A percentile compares a stretch with the other conserved stretches of the same genome.
Conservation (phyloP, 30 jellyfish, hydroid and myxozoan genomes). For the Phacellophora camtschatica region DNA sequence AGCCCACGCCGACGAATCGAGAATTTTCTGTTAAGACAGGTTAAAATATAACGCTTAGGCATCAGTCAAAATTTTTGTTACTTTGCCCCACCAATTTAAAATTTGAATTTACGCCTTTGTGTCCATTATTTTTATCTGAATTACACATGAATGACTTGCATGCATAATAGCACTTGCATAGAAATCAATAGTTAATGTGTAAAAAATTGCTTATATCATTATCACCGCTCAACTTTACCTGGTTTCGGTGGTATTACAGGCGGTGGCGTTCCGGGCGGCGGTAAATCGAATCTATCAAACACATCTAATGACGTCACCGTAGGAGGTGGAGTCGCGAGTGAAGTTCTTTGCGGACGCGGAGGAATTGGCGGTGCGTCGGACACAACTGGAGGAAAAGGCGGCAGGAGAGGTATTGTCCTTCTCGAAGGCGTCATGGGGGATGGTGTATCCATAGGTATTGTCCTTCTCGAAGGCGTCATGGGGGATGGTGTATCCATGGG, state of each 20-base stretch:
- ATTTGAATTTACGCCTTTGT: no score
- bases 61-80: no score
- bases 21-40: no score
- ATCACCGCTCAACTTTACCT: slow-evolving; percentile 21
- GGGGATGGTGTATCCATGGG: slow-evolving; percentile 3
- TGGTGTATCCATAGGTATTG: not conserved
- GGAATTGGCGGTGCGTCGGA: slow-evolving; percentile 81
- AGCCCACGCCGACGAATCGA: no score
- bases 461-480: slow-evolving; percentile 7
- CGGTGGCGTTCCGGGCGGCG: slow-evolving; percentile 84
- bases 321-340: slow-evolving; percentile 65
- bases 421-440: slow-evolving; percentile 20
- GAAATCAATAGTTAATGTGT: no score
- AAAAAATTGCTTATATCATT: no score
- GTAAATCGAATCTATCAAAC: slow-evolving; percentile 43
- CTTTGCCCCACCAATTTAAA: no score
- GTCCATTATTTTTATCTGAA: no score
- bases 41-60: no score
- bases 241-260: slow-evolving; percentile 85
- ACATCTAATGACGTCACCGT: slow-evolving; percentile 43
- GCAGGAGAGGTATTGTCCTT: slow-evolving; percentile 40
- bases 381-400: slow-evolving; percentile 29
- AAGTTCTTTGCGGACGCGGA: slow-evolving; percentile 82
- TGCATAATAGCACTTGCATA: no score
- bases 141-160: no score